Base-by-base conservation (phyloP, 2,113 vertebrate genomes). In the Orthonyx spaldingii region DNA sequence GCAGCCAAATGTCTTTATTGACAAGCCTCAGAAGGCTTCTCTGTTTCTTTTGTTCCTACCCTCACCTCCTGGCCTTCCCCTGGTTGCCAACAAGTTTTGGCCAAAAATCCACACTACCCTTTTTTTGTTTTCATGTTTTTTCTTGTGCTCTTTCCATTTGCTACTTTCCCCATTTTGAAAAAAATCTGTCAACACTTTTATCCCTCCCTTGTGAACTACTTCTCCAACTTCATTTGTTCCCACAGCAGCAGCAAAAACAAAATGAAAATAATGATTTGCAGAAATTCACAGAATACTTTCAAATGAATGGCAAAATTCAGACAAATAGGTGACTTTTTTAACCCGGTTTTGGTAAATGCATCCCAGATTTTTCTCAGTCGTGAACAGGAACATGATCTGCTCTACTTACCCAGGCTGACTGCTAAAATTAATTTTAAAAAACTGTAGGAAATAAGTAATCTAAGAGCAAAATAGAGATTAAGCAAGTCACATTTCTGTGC, bases 221-320 rank as follows among this genome's bases (percentile, higher is more conserved):
- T 82, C 76, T 88, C 47, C 33, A 77, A 37, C 20, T 90, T 68
- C 30, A 72, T 71, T 87, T 86, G 30, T 92, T 94, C 23, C 44
- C 55, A 91, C 55, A 77, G 66, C 63, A 91, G 49, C 46, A 90
- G 59, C 42, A 90, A 70, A 63, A 94, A 75, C 47, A 89, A 89
- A 90, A 64, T 13, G 1, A 79, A 88, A 93, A 92, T 53, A 84
- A 74, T 10, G 8, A 53, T 55, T 89, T 89, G 15, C n/a, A 87
- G 83, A 87, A 85, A 52, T 49, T 42, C 61, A 74, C 17, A 84
- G 65, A 89, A 56, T 79, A 13, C 16, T 93, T 59, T 82, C 47
- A 63, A 89, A 69, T 4, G 5, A 69, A 57, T 6, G 19, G 20
- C 69, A 77, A 71, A 69, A 69, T 39, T 44, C 26, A 68, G 64